phyloP scores from a whole-genome alignment of 2,888 invertebrate genomes.

The Alentia gelatinosa region DNA sequence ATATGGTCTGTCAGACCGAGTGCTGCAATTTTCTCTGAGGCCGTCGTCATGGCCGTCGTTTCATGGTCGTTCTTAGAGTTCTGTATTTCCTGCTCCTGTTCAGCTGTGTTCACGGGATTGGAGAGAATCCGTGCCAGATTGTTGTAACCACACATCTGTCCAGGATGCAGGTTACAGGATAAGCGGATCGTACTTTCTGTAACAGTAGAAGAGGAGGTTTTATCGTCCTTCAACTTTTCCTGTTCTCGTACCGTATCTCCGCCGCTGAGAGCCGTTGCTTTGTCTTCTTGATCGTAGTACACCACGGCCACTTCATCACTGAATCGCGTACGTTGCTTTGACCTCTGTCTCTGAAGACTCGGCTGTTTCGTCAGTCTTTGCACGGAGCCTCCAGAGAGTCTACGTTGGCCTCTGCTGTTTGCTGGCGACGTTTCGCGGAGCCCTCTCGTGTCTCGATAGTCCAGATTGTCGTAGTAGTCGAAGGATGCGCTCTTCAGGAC shows the following conservation, averaged over 20 bases:
- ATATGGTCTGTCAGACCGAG: background rate
- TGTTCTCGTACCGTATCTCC: constrained; percentile 2
- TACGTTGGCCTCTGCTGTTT: background rate
- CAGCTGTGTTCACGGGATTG: background rate
- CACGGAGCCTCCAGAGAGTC: background rate
- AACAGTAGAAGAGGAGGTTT: background rate
- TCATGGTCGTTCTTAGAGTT: background rate
- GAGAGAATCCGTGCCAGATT: background rate
- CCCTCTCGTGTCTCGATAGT: background rate
- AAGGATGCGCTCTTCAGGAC: constrained; percentile 7
- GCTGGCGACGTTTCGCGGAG: background rate
- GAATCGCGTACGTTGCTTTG: background rate
- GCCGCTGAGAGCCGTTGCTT: background rate
- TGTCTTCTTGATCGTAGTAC: constrained; percentile 53
- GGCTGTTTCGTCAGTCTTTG: background rate
- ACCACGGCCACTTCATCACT: constrained; percentile 46
- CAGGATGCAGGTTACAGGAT: constrained; percentile 42
- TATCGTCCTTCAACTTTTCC: constrained; percentile 52
- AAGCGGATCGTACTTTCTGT: constrained; percentile 3
- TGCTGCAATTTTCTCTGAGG: background rate
- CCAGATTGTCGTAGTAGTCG: constrained; percentile 34
- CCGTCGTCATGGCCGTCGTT: background rate
- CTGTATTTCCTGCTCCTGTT: background rate
- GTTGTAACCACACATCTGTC: constrained; percentile 25
- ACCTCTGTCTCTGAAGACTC: background rate